Base-by-base conservation (phyloP, 2,888 invertebrate species). In the Abscondita cerata region DNA sequence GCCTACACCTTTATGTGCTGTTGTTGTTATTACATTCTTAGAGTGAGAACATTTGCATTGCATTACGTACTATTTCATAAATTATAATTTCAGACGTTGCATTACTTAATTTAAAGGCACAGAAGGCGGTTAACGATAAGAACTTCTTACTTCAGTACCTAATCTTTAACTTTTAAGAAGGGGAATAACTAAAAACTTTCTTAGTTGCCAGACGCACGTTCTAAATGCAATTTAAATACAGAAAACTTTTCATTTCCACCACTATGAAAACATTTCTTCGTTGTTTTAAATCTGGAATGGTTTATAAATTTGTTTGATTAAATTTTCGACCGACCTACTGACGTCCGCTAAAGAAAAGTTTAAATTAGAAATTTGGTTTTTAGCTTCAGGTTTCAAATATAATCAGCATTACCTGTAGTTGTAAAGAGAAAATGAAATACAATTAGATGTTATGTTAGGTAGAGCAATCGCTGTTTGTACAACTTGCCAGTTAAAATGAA, bases 91-190 rank as follows among this genome's bases (percentile, higher is more conserved):
- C 55, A 51, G 55, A 55, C 55, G 55, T 34, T 25, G 34, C 55
- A 55, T 51, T 56, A 55, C 59, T 59, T 59, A 59, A 59, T 59
- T 54, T 54, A 59, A 51, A 61, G 51, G 55, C 55, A 56, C 53
- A 55, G 51, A 61, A 61, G 53, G 51, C 55, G 55, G 62, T 52
- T 56, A 62, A 62, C 40, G 57, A 57, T 57, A 62, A 62, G 62
- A 57, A 62, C 40, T 61, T 61, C 58, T 52, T 61, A 56, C 50
- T 52, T 51, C 48, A 54, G 60, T 51, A 44, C 44, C 44, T 61
- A 59, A 61, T 60, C 54, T 54, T 54, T 48, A 54, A 48, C 54
- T 51, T 47, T 50, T 16, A 53, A 41, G 36, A 51, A 48, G 44
- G 48, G 40, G 40, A 55, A 34, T 38, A 50, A 44, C 44, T 13